Evolutionary conservation across 2,797 vertebrate genomes (phyloP).

Genomic region (Mus spretus): DNA sequence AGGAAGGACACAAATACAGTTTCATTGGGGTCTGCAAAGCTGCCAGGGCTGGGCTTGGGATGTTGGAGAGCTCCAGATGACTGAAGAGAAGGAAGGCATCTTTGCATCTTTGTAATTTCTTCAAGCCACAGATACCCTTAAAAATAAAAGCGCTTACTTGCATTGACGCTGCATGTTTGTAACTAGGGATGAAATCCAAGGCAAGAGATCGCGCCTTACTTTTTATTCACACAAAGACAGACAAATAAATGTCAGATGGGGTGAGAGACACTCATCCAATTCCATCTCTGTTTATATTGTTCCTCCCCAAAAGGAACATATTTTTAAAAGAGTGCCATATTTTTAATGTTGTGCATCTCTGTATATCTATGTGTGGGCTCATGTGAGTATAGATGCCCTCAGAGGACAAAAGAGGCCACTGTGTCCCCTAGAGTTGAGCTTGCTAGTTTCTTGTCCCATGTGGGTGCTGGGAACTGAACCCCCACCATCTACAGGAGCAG

Average conservation of each 20-base stretch:
- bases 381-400: too few species aligned
- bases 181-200: neutral
- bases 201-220: neutral
- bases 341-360: neutral
- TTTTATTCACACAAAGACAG: neutral
- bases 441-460: neutral
- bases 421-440: neutral
- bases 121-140: neutral
- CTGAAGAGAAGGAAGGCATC: neutral
- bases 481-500: neutral
- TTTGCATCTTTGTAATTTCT: slow-evolving; percentile 1
- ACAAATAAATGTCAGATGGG: neutral
- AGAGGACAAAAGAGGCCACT: neutral
- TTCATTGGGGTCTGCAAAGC: neutral
- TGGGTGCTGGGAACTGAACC: neutral
- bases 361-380: neutral
- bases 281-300: too few species aligned
- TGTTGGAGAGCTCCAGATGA: neutral
- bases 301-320: neutral
- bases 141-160: neutral
- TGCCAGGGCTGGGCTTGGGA: neutral
- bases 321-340: neutral
- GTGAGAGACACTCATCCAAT: neutral
- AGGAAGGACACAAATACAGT: neutral
- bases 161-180: neutral